phyloP scores from a whole-genome alignment of 2,888 invertebrate species.

The Raillietiella orientalis region DNA sequence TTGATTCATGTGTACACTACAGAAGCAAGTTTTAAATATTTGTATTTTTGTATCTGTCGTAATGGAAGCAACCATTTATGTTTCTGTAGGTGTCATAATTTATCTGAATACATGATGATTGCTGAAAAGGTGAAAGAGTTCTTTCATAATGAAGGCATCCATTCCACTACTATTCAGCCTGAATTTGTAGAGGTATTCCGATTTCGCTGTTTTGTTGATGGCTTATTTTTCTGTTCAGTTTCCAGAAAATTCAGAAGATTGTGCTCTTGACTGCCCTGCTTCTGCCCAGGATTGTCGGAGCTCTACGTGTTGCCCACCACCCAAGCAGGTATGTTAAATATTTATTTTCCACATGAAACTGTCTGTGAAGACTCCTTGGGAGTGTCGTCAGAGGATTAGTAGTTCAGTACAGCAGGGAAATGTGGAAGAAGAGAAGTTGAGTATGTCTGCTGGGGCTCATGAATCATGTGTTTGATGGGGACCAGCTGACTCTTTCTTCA shows the following conservation, averaged over 20 bases:
- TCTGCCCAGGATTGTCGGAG: constrained; percentile 40
- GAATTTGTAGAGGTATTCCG: constrained; percentile 67
- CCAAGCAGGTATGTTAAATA: constrained; percentile 25
- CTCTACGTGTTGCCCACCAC: constrained; percentile 59
- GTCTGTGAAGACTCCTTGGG: too few relatives aligned
- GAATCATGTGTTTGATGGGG: too few relatives aligned
- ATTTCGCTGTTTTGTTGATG: too few relatives aligned
- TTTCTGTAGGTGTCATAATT: constrained; percentile 39
- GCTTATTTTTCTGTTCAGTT: too few relatives aligned
- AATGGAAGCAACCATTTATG: background rate
- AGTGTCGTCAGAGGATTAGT: too few relatives aligned
- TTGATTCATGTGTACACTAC: constrained; percentile 10
- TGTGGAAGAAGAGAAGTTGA: too few relatives aligned
- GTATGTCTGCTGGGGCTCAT: too few relatives aligned
- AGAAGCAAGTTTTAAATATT: constrained; percentile 6
- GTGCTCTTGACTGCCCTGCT: constrained; percentile 59
- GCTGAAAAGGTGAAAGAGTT: constrained; percentile 86
- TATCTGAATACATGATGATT: constrained; percentile 86
- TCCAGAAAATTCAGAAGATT: constrained; percentile 25
- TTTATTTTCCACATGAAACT: too few relatives aligned
- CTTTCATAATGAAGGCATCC: constrained; percentile 93
- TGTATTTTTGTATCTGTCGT: background rate
- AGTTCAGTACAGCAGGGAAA: too few relatives aligned
- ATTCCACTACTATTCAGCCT: constrained; percentile 93
- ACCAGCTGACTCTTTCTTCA: too few relatives aligned